Evolutionary conservation across 2,797 vertebrate species (phyloP).

Genomic region (Limnodromus scolopaceus): DNA sequence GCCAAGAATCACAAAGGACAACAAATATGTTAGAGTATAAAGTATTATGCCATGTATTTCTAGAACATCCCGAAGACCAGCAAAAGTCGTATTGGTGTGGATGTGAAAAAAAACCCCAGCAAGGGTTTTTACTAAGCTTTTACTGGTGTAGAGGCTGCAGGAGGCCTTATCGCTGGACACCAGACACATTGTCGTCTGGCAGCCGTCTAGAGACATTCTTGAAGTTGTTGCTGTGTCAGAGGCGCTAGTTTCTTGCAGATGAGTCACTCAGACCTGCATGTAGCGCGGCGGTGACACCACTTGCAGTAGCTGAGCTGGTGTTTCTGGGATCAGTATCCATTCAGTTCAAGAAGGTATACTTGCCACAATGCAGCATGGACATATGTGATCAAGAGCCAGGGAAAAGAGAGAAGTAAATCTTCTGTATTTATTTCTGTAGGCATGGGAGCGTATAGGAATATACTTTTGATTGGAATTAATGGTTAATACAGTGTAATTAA

Average conservation of each 20-base stretch:
- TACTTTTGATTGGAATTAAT: constrained; percentile 51
- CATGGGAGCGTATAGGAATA: constrained; percentile 33
- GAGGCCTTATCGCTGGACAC: background rate
- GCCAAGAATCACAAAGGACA: constrained; percentile 38
- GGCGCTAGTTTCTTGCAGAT: accelerated
- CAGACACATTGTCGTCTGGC: accelerated
- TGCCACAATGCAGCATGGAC: background rate
- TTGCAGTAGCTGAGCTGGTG: background rate
- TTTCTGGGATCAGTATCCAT: background rate
- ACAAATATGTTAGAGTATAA: constrained; percentile 2
- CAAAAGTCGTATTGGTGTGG: background rate
- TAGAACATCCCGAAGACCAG: background rate
- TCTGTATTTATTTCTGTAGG: constrained; percentile 57
- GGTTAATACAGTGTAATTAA: constrained; percentile 72
- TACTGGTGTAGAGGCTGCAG: accelerated
- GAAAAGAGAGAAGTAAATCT: constrained; percentile 30
- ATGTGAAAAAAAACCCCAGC: background rate
- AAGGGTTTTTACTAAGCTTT: background rate
- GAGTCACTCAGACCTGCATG: background rate
- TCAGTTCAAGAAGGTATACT: background rate
- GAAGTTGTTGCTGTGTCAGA: background rate
- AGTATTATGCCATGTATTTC: background rate
- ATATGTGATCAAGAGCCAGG: background rate
- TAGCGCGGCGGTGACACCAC: accelerated
- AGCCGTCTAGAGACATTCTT: background rate